Evolutionary conservation across 2,797 vertebrate genomes (phyloP), one percentile per base, ranked within the genome.

Genomic region (Platalea minor): DNA sequence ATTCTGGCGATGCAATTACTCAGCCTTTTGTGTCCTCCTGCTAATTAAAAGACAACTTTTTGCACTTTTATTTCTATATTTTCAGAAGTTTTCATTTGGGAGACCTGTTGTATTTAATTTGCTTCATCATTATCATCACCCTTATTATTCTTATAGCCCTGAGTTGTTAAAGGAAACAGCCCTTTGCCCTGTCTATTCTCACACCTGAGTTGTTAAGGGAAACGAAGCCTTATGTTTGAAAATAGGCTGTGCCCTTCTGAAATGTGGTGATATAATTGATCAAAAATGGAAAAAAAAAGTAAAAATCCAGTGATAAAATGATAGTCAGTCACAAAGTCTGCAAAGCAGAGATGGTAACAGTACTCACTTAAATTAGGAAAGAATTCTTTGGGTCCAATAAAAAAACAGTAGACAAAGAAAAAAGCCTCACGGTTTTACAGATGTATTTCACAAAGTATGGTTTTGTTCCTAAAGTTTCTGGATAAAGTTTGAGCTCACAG

Each of bases 291-390:
- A 59, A 88, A 91, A 93, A 77, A 80, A 89, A 73, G 4, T 9
- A 94, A 93, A 85, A 10, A 91, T 15, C 31, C 19, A 69, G 17
- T 82, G 89, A 92, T 94, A 95, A 97, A 96, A 87, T 16, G 23
- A 93, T 76, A 95, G 82, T 56, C 33, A 61, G 72, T 87, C 50
- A 80, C 73, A 85, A 97, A 91, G 77, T 94, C 65, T 95, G 94
- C 88, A 89, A 77, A 69, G 50, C 50, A 74, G 61, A 64, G 70
- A 70, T 60, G 74, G 88, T 94, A 92, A 89, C 80, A 93, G 80
- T 83, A 77, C 28, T 95, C 84, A 93, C 69, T 95, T 94, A 95
- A 95, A 84, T 91, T 70, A 46, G 67, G 82, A 96, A 95, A 85
- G 20, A 91, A 94, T 95, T 97, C 87, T 45, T 87, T 92, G 69